phyloP scores from a whole-genome alignment of 30 jellyfish, hydroid and myxozoan genomes.

The Aurelia coerulea region DNA sequence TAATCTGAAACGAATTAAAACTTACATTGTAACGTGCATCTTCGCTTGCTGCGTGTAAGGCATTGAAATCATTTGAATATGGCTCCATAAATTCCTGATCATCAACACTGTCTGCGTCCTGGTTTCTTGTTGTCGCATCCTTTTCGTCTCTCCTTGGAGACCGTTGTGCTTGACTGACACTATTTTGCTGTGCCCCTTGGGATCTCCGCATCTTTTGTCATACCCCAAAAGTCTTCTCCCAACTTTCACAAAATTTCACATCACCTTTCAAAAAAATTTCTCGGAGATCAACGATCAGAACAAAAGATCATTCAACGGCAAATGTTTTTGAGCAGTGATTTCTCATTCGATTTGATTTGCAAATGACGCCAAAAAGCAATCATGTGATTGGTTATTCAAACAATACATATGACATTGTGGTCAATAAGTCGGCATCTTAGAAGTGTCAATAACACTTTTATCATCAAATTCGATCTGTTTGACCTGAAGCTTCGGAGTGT shows the following conservation, averaged over 20 bases:
- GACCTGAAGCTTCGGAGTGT: too few species aligned
- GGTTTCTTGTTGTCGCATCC: slow-evolving; percentile 16
- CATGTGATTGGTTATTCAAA: slow-evolving; percentile 30
- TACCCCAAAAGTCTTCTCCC: too few species aligned
- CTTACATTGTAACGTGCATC: slow-evolving; percentile 53
- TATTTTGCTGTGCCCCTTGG: background rate
- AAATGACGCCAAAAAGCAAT: slow-evolving; percentile 60
- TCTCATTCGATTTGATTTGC: slow-evolving; percentile 47
- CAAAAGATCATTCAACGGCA: slow-evolving; percentile 12
- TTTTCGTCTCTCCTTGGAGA: slow-evolving; percentile 25
- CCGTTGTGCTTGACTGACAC: slow-evolving; percentile 22
- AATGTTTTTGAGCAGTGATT: slow-evolving; percentile 40
- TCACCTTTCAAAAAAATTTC: background rate
- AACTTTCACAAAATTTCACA: background rate
- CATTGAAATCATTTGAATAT: slow-evolving; percentile 3
- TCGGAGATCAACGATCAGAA: background rate
- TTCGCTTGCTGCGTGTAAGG: slow-evolving; percentile 5
- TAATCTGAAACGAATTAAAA: background rate
- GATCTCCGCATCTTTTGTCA: background rate
- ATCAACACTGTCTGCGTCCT: background rate
- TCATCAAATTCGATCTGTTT: background rate
- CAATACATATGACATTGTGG: slow-evolving; percentile 10
- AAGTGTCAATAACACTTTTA: background rate
- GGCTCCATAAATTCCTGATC: slow-evolving; percentile 19
- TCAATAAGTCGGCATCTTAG: background rate